Conservation (phyloP, 2,888 invertebrate species). For the Tenthredo amoena region DNA sequence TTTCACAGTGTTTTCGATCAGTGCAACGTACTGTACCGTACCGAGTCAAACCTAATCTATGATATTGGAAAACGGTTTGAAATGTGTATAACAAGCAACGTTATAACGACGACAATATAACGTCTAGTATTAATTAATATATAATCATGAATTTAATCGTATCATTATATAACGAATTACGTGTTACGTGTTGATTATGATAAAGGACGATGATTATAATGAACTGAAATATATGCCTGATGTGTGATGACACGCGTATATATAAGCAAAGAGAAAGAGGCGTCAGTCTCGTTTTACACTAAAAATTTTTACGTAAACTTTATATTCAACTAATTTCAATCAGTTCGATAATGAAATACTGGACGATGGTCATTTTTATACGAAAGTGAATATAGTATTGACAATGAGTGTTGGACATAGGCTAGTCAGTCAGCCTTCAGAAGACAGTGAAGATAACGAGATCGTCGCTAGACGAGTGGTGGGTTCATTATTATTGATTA, state of each 20-base stretch:
- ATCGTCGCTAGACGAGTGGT: conserved; percentile 65
- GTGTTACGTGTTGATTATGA: not conserved
- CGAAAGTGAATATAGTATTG: not conserved
- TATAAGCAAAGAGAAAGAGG: not conserved
- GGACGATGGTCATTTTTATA: not conserved
- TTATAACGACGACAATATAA: not conserved
- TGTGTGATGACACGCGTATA: not conserved
- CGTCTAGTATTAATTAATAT: not conserved
- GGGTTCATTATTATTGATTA: conserved; percentile 57
- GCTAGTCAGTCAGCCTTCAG: conserved; percentile 68
- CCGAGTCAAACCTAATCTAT: not conserved
- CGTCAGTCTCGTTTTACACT: not conserved
- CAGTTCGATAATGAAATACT: not conserved
- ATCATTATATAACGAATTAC: not conserved
- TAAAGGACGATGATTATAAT: not conserved
- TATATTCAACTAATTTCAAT: not conserved
- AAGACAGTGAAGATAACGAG: conserved; percentile 70
- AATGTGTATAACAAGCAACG: not conserved
- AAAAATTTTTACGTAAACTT: not conserved
- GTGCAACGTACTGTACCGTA: not conserved
- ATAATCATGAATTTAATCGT: not conserved
- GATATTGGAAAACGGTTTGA: not conserved
- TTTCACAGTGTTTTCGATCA: not conserved
- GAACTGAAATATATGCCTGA: not conserved
- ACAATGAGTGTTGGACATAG: conserved; percentile 68